phyloP scores from a whole-genome alignment of 2,113 vertebrate species.

The Pyxicephalus adspersus region DNA sequence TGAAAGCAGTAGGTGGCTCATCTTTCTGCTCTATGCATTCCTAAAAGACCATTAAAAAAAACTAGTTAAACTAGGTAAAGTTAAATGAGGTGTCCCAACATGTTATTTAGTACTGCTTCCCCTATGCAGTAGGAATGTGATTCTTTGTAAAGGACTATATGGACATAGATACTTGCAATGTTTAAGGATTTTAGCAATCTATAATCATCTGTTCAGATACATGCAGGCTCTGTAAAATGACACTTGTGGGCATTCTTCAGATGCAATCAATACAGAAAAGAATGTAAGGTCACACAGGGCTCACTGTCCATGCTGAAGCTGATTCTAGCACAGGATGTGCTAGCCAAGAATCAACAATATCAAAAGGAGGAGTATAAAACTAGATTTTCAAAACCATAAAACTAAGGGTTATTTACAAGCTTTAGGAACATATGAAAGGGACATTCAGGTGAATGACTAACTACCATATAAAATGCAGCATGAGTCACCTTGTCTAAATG shows the following conservation, averaged over 20 bases:
- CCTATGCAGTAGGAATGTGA: too few species aligned
- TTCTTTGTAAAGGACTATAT: too few species aligned
- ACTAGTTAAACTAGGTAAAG: too few species aligned
- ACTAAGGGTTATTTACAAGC: too few species aligned
- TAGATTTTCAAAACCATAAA: neutral
- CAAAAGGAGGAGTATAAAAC: constrained; percentile 10
- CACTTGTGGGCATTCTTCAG: neutral
- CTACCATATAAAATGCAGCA: neutral
- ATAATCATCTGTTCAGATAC: constrained; percentile 29
- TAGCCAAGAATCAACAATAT: constrained; percentile 26
- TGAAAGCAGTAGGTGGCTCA: too few species aligned
- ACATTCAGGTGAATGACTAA: neutral
- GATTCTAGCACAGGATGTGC: constrained; percentile 34
- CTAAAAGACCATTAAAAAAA: too few species aligned
- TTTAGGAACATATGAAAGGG: too few species aligned
- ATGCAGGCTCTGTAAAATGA: neutral
- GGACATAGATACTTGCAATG: too few species aligned
- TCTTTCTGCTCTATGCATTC: too few species aligned
- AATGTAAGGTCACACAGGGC: constrained; percentile 34
- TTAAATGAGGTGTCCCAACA: too few species aligned
- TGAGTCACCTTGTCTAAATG: neutral
- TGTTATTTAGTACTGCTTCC: too few species aligned
- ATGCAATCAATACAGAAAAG: constrained; percentile 44
- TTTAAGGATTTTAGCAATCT: constrained; percentile 3
- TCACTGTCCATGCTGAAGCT: constrained; percentile 4